These are phyloP conservation scores for Epizoanthus ramosus DNA, from an alignment of 92 coral and sea anemone genomes.

Conservation along the genomic window DNA sequence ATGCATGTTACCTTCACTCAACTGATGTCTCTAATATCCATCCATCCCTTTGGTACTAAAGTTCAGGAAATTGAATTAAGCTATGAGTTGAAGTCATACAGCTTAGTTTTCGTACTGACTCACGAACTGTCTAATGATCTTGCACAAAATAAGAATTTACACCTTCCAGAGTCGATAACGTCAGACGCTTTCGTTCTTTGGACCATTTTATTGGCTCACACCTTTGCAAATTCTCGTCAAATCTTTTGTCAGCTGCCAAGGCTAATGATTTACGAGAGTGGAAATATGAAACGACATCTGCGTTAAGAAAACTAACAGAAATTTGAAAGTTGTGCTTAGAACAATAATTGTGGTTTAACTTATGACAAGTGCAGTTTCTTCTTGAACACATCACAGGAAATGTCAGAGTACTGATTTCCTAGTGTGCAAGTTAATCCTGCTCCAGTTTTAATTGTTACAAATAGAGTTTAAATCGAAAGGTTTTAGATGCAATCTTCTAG, in stretches of 20 bases:
- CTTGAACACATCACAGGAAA: conserved; percentile 8
- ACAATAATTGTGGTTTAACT: conserved; percentile 1
- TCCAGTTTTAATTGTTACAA: conserved; percentile 32
- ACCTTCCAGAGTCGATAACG: conserved; percentile 6
- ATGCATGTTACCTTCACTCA: conserved; percentile 37
- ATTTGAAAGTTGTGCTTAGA: background rate
- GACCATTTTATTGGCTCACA: conserved; percentile 39
- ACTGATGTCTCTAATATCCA: conserved; percentile 35
- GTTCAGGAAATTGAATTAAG: conserved; percentile 42
- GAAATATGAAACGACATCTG: conserved; percentile 25
- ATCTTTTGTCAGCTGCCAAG: conserved; percentile 43
- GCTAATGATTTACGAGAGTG: conserved; percentile 35
- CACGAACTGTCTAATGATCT: background rate
- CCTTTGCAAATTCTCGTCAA: conserved; percentile 25
- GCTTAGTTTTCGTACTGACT: conserved; percentile 1
- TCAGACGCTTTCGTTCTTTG: conserved; percentile 23
- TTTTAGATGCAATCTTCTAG: background rate
- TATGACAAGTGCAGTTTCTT: background rate
- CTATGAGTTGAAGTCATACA: conserved; percentile 12
- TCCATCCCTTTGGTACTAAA: conserved; percentile 11
- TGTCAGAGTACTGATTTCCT: conserved; percentile 13
- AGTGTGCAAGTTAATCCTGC: background rate
- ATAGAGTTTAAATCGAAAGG: conserved; percentile 39
- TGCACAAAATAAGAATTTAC: conserved; percentile 2
- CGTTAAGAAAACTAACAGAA: conserved; percentile 1